Percentiles rank a stretch among this genome's conserved stretches.
Conservation (phyloP, 1,140 invertebrate genomes). For the Notospermus geniculatus region DNA sequence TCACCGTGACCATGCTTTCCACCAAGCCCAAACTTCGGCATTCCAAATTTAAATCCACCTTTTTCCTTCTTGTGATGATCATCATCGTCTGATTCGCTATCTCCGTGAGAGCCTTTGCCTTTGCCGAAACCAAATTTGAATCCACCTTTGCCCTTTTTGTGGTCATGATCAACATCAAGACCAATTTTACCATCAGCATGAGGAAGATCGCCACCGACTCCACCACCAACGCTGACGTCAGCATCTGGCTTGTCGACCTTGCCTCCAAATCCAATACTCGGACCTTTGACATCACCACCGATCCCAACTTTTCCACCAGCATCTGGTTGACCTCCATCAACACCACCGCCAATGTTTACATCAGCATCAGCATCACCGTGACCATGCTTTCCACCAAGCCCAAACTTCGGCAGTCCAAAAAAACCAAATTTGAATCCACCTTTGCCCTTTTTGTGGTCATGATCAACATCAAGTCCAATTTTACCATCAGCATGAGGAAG, state of each 20-base stretch:
- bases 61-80: not conserved
- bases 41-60: not conserved
- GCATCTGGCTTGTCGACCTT: slow-evolving; percentile 5
- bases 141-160: not conserved
- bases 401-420: no score
- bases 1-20: not conserved
- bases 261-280: not conserved
- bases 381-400: no score
- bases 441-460: no score
- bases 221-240: slow-evolving; percentile 6
- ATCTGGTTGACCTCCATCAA: not conserved
- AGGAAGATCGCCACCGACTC: not conserved
- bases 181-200: not conserved
- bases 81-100: not conserved
- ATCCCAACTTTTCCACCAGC: not conserved
- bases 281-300: slow-evolving; percentile 1
- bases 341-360: no score
- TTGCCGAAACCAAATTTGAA: slow-evolving; percentile 2
- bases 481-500: not conserved
- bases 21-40: not conserved
- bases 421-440: no score
- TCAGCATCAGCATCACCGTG: no score
- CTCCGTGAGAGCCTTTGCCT: not conserved
- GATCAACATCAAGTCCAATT: not conserved
- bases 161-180: not conserved